A percentile compares a stretch with the other conserved stretches of the same genome.
These are phyloP conservation scores for Pachyramphus minor DNA, from an alignment of 2,113 vertebrate genomes.

Conservation along the genomic window DNA sequence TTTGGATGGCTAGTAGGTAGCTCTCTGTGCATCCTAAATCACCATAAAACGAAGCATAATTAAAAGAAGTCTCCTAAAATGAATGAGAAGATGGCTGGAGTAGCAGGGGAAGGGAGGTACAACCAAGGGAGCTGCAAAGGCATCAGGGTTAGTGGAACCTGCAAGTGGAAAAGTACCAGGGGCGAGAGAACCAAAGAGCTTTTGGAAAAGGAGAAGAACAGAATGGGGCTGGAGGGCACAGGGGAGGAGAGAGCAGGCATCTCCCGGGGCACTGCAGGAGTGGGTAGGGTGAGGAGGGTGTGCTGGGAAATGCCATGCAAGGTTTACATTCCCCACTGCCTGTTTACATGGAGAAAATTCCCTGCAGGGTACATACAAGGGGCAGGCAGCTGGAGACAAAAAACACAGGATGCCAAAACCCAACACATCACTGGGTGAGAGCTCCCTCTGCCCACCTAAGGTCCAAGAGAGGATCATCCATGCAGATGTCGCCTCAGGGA, in stretches of 20 bases:
- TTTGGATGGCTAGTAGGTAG: constrained; percentile 3
- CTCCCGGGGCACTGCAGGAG: neutral
- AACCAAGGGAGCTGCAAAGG: neutral
- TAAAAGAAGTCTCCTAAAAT: neutral
- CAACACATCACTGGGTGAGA: neutral
- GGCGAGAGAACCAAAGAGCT: neutral
- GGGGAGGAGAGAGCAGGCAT: neutral
- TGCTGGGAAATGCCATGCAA: constrained; percentile 39
- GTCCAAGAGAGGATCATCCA: neutral
- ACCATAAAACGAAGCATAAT: neutral
- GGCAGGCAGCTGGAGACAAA: neutral
- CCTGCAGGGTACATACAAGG: neutral
- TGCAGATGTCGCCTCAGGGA: neutral
- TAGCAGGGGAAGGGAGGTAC: neutral
- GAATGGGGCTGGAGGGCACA: neutral
- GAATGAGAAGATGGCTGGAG: neutral
- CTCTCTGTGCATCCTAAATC: neutral
- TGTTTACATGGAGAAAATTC: constrained; percentile 47
- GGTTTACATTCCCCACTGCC: constrained; percentile 33
- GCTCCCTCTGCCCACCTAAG: neutral
- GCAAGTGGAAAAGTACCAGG: neutral
- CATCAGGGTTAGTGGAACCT: neutral
- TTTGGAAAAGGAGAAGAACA: neutral
- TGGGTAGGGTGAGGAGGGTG: neutral
- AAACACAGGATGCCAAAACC: neutral